phyloP scores from a whole-genome alignment of 2,113 vertebrate genomes.

The Myotis davidii region DNA sequence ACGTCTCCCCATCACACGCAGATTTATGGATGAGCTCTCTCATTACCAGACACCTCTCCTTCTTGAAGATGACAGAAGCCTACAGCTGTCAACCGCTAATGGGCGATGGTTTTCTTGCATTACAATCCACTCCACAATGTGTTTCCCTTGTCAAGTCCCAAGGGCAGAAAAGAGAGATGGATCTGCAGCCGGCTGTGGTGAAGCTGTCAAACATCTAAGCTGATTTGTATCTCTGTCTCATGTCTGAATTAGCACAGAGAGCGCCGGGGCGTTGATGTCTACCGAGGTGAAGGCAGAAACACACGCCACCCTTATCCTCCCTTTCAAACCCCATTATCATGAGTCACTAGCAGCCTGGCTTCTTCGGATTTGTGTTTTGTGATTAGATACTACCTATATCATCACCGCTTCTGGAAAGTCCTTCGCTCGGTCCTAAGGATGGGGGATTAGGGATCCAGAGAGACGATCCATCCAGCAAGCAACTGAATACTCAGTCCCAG shows the following conservation, averaged over 20 bases:
- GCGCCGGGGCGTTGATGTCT: not conserved
- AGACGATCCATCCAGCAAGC: conserved; percentile 26
- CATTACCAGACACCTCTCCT: conserved; percentile 51
- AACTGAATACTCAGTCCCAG: not conserved
- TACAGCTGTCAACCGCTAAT: conserved; percentile 68
- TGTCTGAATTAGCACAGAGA: conserved; percentile 18
- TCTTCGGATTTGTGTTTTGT: conserved; percentile 35
- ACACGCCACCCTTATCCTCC: not conserved
- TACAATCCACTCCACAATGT: conserved; percentile 45
- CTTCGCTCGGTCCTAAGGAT: not conserved
- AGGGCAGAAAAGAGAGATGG: conserved; percentile 51
- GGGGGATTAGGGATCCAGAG: not conserved
- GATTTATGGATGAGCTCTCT: conserved; percentile 52
- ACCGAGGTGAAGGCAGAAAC: not conserved
- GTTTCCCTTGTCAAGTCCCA: conserved; percentile 73
- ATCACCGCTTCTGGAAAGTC: not conserved
- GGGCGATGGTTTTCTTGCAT: conserved; percentile 60
- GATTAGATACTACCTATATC: not conserved
- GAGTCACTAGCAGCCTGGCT: not conserved
- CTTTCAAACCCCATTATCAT: not conserved
- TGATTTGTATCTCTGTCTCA: not conserved
- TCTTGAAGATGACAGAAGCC: conserved; percentile 55
- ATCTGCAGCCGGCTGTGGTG: conserved; percentile 62
- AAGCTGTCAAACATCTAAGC: conserved; percentile 71
- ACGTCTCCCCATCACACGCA: not conserved